Percentiles rank a stretch among this genome's conserved stretches.
Evolutionary conservation across 2,888 invertebrate genomes (phyloP).

Genomic region (Harpagoxenus sublaevis): DNA sequence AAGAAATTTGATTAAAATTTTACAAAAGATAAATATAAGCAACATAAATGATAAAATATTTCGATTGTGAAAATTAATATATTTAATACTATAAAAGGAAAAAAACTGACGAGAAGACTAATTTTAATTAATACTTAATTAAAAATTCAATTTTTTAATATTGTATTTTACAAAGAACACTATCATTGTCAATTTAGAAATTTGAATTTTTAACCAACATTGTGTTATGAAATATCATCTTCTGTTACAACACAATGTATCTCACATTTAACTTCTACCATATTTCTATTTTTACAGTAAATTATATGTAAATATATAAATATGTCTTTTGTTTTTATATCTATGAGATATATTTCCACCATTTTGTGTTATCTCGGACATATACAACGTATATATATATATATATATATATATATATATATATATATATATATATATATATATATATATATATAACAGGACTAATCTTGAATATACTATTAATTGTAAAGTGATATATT

Average conservation of each 20-base stretch:
- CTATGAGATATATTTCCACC: constrained; percentile 55
- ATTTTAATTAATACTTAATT: constrained; percentile 19
- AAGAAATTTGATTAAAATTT: neutral
- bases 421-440: too few species aligned
- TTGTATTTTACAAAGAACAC: constrained; percentile 62
- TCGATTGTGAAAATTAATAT: constrained; percentile 19
- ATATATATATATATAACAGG: constrained; percentile 19
- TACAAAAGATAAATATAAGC: constrained; percentile 35
- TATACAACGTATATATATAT: constrained; percentile 25
- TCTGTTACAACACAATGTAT: constrained; percentile 52
- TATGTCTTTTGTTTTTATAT: constrained; percentile 65
- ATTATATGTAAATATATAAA: constrained; percentile 71
- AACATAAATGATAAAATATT: constrained; percentile 47
- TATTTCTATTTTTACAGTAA: constrained; percentile 70
- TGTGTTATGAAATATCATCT: constrained; percentile 56
- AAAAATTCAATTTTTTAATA: constrained; percentile 50
- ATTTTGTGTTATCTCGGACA: constrained; percentile 57
- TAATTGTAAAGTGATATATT: constrained; percentile 38
- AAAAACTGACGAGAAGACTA: neutral
- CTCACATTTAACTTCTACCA: constrained; percentile 55
- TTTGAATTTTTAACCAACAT: constrained; percentile 55
- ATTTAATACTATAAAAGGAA: constrained; percentile 31
- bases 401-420: too few species aligned
- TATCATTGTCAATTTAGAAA: constrained; percentile 57
- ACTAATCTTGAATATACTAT: constrained; percentile 55